Evolutionary conservation across 2,113 vertebrate species (phyloP), one percentile per base, ranked within the genome.

Genomic region (Athene cunicularia): DNA sequence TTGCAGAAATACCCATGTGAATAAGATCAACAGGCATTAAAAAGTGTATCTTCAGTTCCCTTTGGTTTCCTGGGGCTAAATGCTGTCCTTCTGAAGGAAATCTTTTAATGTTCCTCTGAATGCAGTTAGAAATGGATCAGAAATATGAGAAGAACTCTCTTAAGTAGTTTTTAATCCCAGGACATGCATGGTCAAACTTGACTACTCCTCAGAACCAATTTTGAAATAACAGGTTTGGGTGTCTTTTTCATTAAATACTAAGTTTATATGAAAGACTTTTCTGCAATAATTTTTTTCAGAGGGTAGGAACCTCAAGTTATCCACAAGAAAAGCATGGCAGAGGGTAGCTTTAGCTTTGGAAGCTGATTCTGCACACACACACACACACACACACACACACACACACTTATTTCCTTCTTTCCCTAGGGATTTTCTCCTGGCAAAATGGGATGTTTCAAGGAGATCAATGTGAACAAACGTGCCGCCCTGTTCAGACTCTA

Each of bases 401-500:
- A n/a, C n/a, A n/a, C n/a, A n/a, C 59, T 39, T 56, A 47, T 70
- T 73, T 77, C 67, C 39, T 64, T 82, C 7, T 88, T 97, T 97
- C 91, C 72, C 71, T 95, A 99, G 99, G 98, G 97, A 27, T 98
- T 98, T 73, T 98, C 97, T 37, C 95, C 98, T 63, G 77, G 96
- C 63, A 98, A 98, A 67, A 97, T 95, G 32, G 96, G 98, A 86
- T 97, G 91, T 77, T 97, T 98, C 76, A 90, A 55, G 77, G 94
- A 98, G 97, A 39, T 96, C 98, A 8, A 95, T 91, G 97, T 98
- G 98, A 83, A 99, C 98, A 96, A 98, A 95, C 80, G 97, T 97
- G 84, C 96, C 95, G 0, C 97, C 94, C 23, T 98, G 98, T 66
- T 98, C 98, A 52, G 99, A 99, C 92, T 97, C 98, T 26, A 98